Conservation (phyloP, 2,113 vertebrate species). For the Phalacrocorax pelagicus region DNA sequence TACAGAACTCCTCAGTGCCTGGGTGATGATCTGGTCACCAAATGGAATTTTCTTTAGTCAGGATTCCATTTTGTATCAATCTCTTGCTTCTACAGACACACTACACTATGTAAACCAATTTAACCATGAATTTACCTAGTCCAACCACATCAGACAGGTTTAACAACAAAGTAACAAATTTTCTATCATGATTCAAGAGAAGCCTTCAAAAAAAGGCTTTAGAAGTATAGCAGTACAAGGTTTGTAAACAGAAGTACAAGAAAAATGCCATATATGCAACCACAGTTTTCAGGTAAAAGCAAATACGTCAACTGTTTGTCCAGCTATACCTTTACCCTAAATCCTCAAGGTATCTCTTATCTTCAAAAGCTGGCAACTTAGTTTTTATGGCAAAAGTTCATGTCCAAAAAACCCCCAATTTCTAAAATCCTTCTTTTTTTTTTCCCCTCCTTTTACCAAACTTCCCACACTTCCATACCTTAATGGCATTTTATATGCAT, state of each 20-base stretch:
- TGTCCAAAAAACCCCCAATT: accelerated
- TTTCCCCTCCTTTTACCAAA: neutral
- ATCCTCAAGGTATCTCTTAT: neutral
- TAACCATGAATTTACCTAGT: neutral
- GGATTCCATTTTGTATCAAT: neutral
- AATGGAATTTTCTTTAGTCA: neutral
- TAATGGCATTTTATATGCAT: neutral
- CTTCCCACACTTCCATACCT: neutral
- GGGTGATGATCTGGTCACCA: neutral
- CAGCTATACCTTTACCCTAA: neutral
- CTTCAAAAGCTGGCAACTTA: neutral
- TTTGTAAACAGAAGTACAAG: neutral
- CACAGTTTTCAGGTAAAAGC: neutral
- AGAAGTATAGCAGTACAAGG: neutral
- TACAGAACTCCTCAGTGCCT: neutral
- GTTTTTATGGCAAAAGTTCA: neutral
- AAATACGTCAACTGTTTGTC: neutral
- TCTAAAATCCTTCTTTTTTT: neutral
- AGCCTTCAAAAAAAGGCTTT: neutral
- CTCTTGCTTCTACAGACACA: neutral
- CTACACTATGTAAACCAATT: neutral
- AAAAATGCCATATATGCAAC: neutral
- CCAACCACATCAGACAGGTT: neutral
- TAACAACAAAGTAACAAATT: neutral
- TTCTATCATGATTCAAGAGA: neutral